Evolutionary conservation across 2,888 invertebrate genomes (phyloP).

Genomic region (Bimastos eiseni): DNA sequence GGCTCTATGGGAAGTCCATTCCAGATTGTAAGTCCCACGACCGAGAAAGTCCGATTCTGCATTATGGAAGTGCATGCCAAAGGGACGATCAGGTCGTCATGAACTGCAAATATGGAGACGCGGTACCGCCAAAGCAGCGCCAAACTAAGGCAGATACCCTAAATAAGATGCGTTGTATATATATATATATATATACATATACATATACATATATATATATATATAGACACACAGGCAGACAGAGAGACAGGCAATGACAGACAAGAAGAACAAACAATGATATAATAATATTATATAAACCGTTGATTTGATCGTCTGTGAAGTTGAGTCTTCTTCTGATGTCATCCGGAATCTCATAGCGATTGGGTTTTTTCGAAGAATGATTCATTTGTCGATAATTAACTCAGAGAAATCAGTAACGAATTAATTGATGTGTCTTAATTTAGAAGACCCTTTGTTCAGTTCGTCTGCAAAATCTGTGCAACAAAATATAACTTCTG

Average conservation of each 20-base stretch:
- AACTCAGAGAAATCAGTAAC: background rate
- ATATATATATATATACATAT: slow-evolving; percentile 26
- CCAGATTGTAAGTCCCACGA: too few relatives aligned
- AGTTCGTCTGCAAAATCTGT: background rate
- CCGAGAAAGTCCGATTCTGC: too few relatives aligned
- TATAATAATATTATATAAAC: background rate
- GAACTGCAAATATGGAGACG: too few relatives aligned
- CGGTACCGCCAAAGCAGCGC: too few relatives aligned
- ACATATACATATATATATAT: slow-evolving; percentile 25
- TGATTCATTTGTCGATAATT: background rate
- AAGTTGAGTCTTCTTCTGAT: background rate
- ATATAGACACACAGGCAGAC: background rate
- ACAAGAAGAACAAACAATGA: too few relatives aligned
- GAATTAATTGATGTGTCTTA: background rate
- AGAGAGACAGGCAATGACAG: background rate
- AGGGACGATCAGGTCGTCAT: too few relatives aligned
- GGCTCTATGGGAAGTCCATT: too few relatives aligned
- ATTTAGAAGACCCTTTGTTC: background rate
- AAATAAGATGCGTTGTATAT: too few relatives aligned
- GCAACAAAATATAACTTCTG: too few relatives aligned
- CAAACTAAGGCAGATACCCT: too few relatives aligned
- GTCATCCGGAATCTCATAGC: background rate
- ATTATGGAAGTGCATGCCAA: too few relatives aligned
- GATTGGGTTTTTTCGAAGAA: background rate
- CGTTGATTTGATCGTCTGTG: background rate